phyloP scores from a whole-genome alignment of 2,113 vertebrate genomes.

The Phalacrocorax brasilianus region DNA sequence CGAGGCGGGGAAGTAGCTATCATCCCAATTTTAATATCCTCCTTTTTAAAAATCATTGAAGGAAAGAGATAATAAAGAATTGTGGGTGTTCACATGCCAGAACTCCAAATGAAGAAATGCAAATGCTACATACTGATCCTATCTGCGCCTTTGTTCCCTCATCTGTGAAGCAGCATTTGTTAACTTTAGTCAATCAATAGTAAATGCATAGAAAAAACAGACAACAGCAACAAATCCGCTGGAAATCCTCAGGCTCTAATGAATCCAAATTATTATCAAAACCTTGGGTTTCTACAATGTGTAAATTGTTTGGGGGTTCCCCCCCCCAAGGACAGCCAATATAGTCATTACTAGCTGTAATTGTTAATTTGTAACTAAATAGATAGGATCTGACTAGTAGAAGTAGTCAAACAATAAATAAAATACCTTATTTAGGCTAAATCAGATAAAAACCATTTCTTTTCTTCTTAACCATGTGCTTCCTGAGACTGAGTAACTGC shows the following conservation, averaged over 20 bases:
- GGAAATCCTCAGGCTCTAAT: background rate
- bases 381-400: constrained; percentile 9
- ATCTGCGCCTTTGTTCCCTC: constrained; percentile 34
- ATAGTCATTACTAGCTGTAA: background rate
- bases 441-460: constrained; percentile 16
- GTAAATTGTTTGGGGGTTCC: background rate
- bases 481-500: background rate
- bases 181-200: background rate
- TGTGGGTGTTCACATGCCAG: background rate
- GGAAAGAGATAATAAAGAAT: constrained; percentile 10
- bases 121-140: constrained; percentile 36
- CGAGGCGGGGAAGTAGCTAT: background rate
- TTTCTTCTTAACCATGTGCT: constrained; percentile 1
- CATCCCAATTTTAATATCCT: constrained; percentile 20
- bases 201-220: background rate
- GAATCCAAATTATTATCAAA: background rate
- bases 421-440: constrained; percentile 12
- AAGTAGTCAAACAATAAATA: background rate
- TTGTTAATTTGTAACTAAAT: constrained; percentile 25
- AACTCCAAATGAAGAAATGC: constrained; percentile 16
- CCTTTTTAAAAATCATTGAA: constrained; percentile 27
- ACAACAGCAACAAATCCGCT: background rate
- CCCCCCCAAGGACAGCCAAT: background rate
- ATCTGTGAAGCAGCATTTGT: constrained; percentile 22
- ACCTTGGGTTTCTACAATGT: background rate